Percentiles rank a stretch among this genome's conserved stretches.
Conservation (phyloP, 2,797 vertebrate genomes). For the Phalloptychus januarius region DNA sequence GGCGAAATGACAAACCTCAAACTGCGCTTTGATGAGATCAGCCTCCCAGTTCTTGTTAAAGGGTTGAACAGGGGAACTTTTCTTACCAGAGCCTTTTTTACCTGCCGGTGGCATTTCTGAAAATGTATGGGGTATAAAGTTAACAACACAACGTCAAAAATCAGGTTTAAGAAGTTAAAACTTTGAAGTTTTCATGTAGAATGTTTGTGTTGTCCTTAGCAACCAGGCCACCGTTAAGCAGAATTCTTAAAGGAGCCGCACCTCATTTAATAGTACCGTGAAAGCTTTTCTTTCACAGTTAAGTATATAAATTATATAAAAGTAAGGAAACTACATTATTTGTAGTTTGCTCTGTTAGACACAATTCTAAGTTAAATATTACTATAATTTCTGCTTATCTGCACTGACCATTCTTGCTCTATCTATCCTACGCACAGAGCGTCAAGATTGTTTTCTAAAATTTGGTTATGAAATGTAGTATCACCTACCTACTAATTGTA, state of each 20-base stretch:
- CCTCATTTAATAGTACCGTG: background rate
- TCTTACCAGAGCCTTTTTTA: constrained; percentile 53
- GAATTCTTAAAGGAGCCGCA: background rate
- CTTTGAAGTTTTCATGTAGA: background rate
- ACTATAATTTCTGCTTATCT: background rate
- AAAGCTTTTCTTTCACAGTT: constrained; percentile 27
- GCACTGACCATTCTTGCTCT: background rate
- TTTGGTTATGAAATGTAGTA: background rate
- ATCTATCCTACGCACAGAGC: background rate
- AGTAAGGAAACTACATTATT: background rate
- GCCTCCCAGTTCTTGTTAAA: constrained; percentile 66
- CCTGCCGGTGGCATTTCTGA: constrained; percentile 66
- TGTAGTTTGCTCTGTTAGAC: background rate
- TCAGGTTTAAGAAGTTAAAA: background rate
- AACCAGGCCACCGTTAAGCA: constrained; percentile 21
- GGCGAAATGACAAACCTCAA: constrained; percentile 67
- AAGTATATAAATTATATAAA: constrained; percentile 9
- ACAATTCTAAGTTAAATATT: background rate
- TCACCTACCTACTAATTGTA: background rate
- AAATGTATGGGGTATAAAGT: background rate
- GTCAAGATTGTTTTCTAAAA: background rate
- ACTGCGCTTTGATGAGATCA: constrained; percentile 51
- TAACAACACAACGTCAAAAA: background rate
- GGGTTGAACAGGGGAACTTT: constrained; percentile 5
- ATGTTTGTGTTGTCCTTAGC: constrained; percentile 53